Percentiles rank a stretch among this genome's conserved stretches.
Conservation (phyloP, 1,140 invertebrate species). For the Gryon sp. region DNA sequence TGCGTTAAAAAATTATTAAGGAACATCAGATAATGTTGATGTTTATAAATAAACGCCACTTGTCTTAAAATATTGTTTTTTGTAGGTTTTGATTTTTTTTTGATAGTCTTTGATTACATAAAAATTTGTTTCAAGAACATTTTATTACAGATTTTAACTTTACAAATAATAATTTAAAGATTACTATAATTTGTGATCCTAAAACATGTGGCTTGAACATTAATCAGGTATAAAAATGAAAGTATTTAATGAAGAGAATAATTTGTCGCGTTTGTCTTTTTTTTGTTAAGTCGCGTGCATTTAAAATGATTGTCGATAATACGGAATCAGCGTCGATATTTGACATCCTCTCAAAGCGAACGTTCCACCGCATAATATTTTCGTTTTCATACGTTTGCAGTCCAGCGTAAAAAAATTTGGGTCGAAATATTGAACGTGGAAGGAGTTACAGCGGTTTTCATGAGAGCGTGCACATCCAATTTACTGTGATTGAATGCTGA, state of each 20-base stretch:
- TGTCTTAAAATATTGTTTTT: no score
- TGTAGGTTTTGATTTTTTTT: no score
- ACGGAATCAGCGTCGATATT: conserved; percentile 38
- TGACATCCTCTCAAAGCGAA: conserved; percentile 30
- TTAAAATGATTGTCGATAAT: conserved; percentile 31
- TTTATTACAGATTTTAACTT: no score
- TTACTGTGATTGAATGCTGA: conserved; percentile 60
- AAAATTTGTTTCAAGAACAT: no score
- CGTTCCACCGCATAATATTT: conserved; percentile 35
- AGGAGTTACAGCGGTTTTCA: conserved; percentile 52
- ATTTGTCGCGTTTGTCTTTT: no score
- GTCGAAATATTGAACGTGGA: conserved; percentile 40
- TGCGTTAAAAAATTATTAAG: no score
- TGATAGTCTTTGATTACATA: no score
- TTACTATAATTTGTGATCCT: no score
- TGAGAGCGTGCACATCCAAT: conserved; percentile 58
- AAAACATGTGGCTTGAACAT: no score
- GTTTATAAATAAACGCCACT: no score
- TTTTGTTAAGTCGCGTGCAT: conserved; percentile 19
- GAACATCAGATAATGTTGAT: no score
- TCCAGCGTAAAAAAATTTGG: conserved; percentile 41
- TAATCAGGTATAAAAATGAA: conserved; percentile 1
- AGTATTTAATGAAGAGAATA: background rate
- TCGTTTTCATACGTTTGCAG: conserved; percentile 44
- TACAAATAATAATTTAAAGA: no score